Conservation (phyloP, 2,113 vertebrate species). For the Mirounga angustirostris region DNA sequence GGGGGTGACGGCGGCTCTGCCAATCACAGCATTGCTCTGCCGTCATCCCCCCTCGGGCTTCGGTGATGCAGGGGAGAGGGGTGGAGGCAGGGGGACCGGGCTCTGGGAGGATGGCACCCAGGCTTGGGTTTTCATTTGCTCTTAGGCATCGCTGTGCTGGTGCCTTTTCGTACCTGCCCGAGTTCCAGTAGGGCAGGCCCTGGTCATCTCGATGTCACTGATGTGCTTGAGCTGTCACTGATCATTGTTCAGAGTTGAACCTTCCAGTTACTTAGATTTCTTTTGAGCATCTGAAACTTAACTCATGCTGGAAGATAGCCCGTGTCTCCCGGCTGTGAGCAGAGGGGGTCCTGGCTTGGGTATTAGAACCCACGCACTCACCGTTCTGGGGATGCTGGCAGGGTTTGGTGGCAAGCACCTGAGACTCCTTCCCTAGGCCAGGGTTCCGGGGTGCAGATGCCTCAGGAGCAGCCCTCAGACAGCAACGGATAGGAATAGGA, state of each 20-base stretch:
- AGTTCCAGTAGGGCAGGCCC: neutral
- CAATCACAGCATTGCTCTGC: neutral
- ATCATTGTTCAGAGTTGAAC: neutral
- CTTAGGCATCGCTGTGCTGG: neutral
- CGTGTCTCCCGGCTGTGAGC: neutral
- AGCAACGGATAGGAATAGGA: neutral
- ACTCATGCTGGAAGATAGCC: neutral
- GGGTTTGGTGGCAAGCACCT: neutral
- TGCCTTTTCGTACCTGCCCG: neutral
- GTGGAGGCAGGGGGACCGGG: neutral
- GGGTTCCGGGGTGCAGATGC: neutral
- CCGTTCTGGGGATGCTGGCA: neutral
- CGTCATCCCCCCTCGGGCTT: fast-evolving
- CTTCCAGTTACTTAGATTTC: neutral
- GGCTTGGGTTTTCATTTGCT: neutral
- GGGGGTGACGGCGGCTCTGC: neutral
- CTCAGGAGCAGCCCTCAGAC: neutral
- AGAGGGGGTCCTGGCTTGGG: neutral
- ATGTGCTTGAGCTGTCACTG: neutral
- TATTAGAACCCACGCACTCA: neutral
- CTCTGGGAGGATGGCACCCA: neutral
- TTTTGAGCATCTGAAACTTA: neutral
- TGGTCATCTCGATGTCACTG: neutral
- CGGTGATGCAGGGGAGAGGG: neutral
- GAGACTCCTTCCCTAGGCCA: neutral